Evolutionary conservation across 2,888 invertebrate genomes (phyloP).

Genomic region (Drosophila phalerata): DNA sequence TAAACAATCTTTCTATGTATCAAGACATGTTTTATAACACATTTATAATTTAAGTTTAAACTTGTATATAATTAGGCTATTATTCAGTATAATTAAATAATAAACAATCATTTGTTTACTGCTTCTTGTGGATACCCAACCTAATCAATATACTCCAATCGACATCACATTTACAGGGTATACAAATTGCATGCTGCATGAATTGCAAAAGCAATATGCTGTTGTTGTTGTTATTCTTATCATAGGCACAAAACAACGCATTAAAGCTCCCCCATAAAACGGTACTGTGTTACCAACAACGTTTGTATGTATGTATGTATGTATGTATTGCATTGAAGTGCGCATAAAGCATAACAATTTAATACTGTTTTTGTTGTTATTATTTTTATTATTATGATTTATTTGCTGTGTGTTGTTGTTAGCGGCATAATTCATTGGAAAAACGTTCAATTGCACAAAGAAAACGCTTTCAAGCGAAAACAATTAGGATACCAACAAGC

Average conservation of each 20-base stretch:
- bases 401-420: slow-evolving; percentile 4
- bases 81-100: neutral
- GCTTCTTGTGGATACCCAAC: neutral
- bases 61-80: neutral
- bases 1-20: too few species aligned
- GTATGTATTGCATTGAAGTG: slow-evolving; percentile 24
- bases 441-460: slow-evolving; percentile 45
- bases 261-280: slow-evolving; percentile 34
- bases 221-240: slow-evolving; percentile 22
- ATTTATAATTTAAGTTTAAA: too few species aligned
- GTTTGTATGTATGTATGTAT: too few species aligned
- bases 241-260: slow-evolving; percentile 20
- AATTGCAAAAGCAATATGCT: slow-evolving; percentile 30
- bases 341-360: slow-evolving; percentile 54
- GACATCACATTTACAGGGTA: slow-evolving; percentile 19
- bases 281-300: slow-evolving; percentile 26
- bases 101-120: too few species aligned
- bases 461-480: slow-evolving; percentile 61
- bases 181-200: slow-evolving; percentile 63
- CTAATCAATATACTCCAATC: slow-evolving; percentile 8
- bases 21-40: too few species aligned
- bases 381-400: slow-evolving; percentile 21
- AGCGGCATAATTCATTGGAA: slow-evolving; percentile 60
- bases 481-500: slow-evolving; percentile 56
- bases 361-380: slow-evolving; percentile 32